Evolutionary conservation across 2,888 invertebrate species (phyloP).

Genomic region (Leptinotarsa haldemani): DNA sequence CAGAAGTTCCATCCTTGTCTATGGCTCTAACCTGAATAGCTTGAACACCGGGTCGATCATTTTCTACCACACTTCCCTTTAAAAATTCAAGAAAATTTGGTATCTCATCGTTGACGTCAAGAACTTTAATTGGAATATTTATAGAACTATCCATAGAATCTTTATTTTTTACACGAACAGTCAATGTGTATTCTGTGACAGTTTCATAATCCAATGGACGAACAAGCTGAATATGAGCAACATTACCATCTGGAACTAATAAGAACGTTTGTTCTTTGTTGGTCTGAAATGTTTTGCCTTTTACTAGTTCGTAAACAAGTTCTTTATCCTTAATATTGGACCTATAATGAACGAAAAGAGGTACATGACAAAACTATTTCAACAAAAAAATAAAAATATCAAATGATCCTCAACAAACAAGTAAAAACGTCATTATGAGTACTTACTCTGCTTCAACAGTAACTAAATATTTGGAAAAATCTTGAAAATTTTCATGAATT

Average conservation of each 20-base stretch:
- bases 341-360: constrained; percentile 58
- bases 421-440: constrained; percentile 27
- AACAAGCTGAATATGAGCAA: constrained; percentile 80
- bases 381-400: too few relatives aligned
- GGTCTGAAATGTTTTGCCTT: constrained; percentile 87
- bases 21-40: constrained; percentile 89
- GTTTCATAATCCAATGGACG: constrained; percentile 86
- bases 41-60: constrained; percentile 83
- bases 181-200: constrained; percentile 84
- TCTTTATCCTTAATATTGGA: constrained; percentile 83
- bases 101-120: constrained; percentile 92
- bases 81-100: constrained; percentile 86
- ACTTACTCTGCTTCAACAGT: constrained; percentile 79
- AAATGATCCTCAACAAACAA: constrained; percentile 11
- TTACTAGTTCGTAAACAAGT: constrained; percentile 82
- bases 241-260: constrained; percentile 71
- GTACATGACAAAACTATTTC: too few relatives aligned
- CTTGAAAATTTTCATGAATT: constrained; percentile 79
- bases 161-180: constrained; percentile 85
- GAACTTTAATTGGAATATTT: constrained; percentile 80
- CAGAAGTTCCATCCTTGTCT: constrained; percentile 86
- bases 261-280: constrained; percentile 84
- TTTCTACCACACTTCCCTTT: constrained; percentile 86
- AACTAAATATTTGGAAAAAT: constrained; percentile 69
- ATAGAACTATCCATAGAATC: constrained; percentile 84